These are phyloP conservation scores for Hyalella azteca DNA, from an alignment of 2,888 invertebrate genomes.

Conservation along the genomic window DNA sequence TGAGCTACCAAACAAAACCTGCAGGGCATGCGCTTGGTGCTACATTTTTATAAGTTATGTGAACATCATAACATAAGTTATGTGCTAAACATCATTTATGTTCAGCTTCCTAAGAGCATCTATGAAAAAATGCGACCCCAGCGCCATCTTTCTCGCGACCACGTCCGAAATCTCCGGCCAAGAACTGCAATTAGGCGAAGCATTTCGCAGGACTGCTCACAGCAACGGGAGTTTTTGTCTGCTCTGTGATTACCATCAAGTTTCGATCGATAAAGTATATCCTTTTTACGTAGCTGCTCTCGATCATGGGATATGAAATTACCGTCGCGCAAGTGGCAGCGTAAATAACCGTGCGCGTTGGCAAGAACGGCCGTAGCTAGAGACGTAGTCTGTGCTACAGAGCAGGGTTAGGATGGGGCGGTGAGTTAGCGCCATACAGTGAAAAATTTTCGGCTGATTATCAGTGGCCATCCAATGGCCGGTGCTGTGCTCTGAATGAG, in stretches of 20 bases:
- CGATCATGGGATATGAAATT: constrained; percentile 29
- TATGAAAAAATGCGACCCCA: too few relatives aligned
- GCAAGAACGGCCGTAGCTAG: too few relatives aligned
- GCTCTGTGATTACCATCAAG: constrained; percentile 5
- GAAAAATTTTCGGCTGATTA: too few relatives aligned
- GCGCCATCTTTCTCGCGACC: not conserved
- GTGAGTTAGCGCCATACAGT: too few relatives aligned
- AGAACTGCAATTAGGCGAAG: not conserved
- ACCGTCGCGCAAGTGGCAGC: not conserved
- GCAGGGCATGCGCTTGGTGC: not conserved
- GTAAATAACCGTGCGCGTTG: constrained; percentile 14
- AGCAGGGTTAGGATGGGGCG: too few relatives aligned
- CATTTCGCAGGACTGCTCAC: constrained; percentile 18
- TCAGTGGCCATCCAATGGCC: too few relatives aligned
- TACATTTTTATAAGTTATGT: too few relatives aligned
- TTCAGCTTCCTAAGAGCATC: too few relatives aligned
- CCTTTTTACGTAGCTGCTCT: constrained; percentile 14
- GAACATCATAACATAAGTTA: too few relatives aligned
- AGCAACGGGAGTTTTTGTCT: constrained; percentile 5
- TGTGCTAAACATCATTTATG: too few relatives aligned
- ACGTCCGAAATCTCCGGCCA: not conserved
- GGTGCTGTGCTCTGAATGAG: too few relatives aligned
- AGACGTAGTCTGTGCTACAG: too few relatives aligned
- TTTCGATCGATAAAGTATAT: constrained; percentile 26
- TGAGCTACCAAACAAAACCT: not conserved